Evolutionary conservation across 1,140 invertebrate species (phyloP).

Genomic region (Pseudomyrmex flavicornis): DNA sequence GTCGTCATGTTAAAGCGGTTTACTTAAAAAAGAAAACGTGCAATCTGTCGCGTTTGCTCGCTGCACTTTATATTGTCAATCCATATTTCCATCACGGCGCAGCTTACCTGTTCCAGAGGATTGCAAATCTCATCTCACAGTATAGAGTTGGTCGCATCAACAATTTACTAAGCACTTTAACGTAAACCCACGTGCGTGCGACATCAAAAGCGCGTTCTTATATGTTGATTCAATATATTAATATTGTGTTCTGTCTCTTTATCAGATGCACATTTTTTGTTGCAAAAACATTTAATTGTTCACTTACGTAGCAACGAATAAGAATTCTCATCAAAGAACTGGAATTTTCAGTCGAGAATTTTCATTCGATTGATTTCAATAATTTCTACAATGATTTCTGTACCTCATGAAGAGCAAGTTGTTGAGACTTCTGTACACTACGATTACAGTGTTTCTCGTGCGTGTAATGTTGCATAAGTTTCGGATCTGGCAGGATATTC

Average conservation of each 20-base stretch:
- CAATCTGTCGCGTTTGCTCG: background rate
- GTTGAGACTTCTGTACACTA: slow-evolving; percentile 86
- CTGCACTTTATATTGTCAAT: slow-evolving; percentile 18
- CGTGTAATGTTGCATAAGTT: slow-evolving; percentile 88
- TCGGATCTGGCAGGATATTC: slow-evolving; percentile 89
- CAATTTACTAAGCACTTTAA: slow-evolving; percentile 29
- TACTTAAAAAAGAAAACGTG: background rate
- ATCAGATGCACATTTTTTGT: too few relatives aligned
- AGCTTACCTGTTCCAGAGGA: background rate
- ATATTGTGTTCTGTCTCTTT: background rate
- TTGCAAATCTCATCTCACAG: background rate
- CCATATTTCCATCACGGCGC: slow-evolving; percentile 8
- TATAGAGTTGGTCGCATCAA: slow-evolving; percentile 10
- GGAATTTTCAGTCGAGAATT: too few relatives aligned
- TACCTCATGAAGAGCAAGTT: slow-evolving; percentile 88
- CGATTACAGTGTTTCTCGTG: slow-evolving; percentile 87
- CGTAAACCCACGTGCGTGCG: background rate
- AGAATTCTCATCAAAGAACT: too few relatives aligned
- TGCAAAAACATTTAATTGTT: too few relatives aligned
- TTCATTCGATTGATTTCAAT: background rate
- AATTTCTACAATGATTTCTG: slow-evolving; percentile 24
- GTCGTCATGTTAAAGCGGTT: slow-evolving; percentile 5
- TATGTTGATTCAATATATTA: slow-evolving; percentile 22
- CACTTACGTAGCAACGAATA: too few relatives aligned
- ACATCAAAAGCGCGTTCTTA: background rate